A percentile compares a stretch with the other conserved stretches of the same genome.
Evolutionary conservation across 1,140 invertebrate genomes (phyloP).

Genomic region (Anthonomus grandis): DNA sequence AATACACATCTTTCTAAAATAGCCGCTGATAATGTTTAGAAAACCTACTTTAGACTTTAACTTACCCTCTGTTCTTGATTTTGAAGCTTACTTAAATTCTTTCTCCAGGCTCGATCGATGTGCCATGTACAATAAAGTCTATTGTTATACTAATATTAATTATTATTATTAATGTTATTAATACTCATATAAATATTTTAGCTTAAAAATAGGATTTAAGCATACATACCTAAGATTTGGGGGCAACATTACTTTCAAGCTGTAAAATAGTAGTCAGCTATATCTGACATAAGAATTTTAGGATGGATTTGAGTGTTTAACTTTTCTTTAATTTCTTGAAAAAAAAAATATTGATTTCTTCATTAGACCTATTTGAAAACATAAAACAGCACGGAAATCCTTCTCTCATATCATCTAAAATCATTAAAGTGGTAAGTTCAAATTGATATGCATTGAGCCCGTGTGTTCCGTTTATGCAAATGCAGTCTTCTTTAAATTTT

Average conservation of each 20-base stretch:
- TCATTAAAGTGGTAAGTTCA: constrained; percentile 14
- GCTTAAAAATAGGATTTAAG: no score
- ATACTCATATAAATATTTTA: no score
- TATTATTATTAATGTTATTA: background rate
- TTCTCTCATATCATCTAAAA: constrained; percentile 20
- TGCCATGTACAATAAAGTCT: background rate
- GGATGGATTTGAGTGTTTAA: constrained; percentile 6
- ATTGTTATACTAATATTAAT: background rate
- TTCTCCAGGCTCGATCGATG: constrained; percentile 16
- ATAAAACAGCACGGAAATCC: constrained; percentile 16
- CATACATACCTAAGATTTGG: constrained; percentile 1
- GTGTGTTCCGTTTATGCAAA: constrained; percentile 28
- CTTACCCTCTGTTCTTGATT: background rate
- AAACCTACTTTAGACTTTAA: background rate
- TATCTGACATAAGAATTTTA: constrained; percentile 22
- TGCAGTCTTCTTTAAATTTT: constrained; percentile 18
- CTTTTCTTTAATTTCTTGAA: constrained; percentile 12
- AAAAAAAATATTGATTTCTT: constrained; percentile 16
- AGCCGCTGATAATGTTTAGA: background rate
- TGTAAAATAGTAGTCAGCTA: constrained; percentile 16
- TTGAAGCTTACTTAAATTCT: constrained; percentile 8
- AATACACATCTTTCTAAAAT: constrained; percentile 16
- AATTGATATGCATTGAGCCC: constrained; percentile 24
- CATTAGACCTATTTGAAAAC: constrained; percentile 6
- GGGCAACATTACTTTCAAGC: constrained; percentile 21